These are phyloP conservation scores for Stichopus horrens DNA, from an alignment of 53 echinoderm and acorn worm species.

Conservation along the genomic window DNA sequence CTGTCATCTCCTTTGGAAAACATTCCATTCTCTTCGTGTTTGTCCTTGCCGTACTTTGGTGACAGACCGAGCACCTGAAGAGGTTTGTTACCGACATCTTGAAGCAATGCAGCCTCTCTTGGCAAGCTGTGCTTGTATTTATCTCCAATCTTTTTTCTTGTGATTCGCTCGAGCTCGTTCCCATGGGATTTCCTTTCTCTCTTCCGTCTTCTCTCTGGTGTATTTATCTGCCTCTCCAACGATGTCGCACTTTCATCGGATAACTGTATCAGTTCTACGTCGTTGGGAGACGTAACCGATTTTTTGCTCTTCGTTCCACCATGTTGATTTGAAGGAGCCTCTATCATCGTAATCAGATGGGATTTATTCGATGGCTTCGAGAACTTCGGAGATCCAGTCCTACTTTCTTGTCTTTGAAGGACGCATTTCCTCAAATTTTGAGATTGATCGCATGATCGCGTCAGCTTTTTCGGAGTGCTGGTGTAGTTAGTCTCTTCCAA, in stretches of 20 bases:
- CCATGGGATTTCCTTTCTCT: background rate
- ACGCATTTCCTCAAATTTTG: background rate
- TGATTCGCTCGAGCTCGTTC: background rate
- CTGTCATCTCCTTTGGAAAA: conserved; percentile 20
- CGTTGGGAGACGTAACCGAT: background rate
- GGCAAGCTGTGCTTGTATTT: background rate
- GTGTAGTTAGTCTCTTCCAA: background rate
- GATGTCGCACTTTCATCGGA: conserved; percentile 2
- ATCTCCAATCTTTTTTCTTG: background rate
- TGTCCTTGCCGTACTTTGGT: conserved; percentile 25
- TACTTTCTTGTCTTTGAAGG: background rate
- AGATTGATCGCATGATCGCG: background rate
- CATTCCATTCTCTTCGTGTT: conserved; percentile 13
- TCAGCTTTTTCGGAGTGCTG: conserved; percentile 1
- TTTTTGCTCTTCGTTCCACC: background rate
- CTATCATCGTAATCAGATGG: conserved; percentile 11
- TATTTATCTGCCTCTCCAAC: conserved; percentile 25
- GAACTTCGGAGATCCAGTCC: background rate
- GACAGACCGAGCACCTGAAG: conserved; percentile 24
- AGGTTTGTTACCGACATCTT: conserved; percentile 27
- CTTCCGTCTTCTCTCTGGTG: background rate
- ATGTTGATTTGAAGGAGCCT: background rate
- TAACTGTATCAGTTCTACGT: conserved; percentile 22
- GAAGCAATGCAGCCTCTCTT: background rate
- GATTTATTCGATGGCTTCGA: background rate